Evolutionary conservation across 1,140 invertebrate species (phyloP).

Genomic region (Thaumetopoea pityocampa): DNA sequence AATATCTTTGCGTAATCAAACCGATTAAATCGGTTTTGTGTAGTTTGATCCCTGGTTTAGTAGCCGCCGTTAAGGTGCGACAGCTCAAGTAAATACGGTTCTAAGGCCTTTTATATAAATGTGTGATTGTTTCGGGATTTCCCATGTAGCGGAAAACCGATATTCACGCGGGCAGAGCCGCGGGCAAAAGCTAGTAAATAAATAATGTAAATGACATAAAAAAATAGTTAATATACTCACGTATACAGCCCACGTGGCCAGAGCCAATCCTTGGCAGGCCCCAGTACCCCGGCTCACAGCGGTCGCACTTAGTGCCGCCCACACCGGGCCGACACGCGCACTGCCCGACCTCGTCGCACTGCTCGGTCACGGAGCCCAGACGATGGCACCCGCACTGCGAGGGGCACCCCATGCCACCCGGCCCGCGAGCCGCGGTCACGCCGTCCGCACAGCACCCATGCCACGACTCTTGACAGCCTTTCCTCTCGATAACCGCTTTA

Average conservation of each 20-base stretch:
- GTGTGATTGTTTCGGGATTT: too few relatives aligned
- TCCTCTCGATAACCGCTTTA: conserved; percentile 68
- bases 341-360: conserved; percentile 87
- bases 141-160: too few relatives aligned
- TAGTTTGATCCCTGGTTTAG: too few relatives aligned
- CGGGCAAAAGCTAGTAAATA: too few relatives aligned
- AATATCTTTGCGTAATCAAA: too few relatives aligned
- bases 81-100: too few relatives aligned
- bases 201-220: too few relatives aligned
- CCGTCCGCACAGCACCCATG: conserved; percentile 94
- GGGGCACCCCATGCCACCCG: conserved; percentile 85
- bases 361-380: conserved; percentile 82
- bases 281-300: conserved; percentile 88
- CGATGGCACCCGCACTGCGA: conserved; percentile 84
- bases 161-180: too few relatives aligned
- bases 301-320: conserved; percentile 86
- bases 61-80: too few relatives aligned
- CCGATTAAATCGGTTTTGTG: too few relatives aligned
- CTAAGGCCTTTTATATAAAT: too few relatives aligned
- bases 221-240: conserved; percentile 78
- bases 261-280: conserved; percentile 86
- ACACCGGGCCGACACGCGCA: conserved; percentile 92
- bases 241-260: conserved; percentile 87
- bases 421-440: conserved; percentile 87
- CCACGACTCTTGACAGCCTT: conserved; percentile 83